Evolutionary conservation across 2,797 vertebrate genomes (phyloP).

Genomic region (Lateolabrax maculatus): DNA sequence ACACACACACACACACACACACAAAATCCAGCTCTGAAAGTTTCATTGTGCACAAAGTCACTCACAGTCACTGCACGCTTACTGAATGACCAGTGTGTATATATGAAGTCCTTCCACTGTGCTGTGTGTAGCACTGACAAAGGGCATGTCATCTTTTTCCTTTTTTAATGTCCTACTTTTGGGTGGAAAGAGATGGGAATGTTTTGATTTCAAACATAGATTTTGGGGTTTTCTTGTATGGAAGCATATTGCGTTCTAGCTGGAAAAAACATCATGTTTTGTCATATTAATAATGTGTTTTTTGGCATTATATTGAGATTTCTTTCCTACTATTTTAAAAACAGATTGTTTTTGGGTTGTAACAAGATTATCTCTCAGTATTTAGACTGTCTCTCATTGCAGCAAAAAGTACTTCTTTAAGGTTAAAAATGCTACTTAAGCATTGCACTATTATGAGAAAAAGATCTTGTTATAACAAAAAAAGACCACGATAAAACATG

Average conservation of each 20-base stretch:
- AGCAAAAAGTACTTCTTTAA: not conserved
- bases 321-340: conserved; percentile 24
- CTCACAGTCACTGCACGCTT: conserved; percentile 79
- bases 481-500: conserved; percentile 22
- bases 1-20: conserved; percentile 29
- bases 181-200: conserved; percentile 64
- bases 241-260: conserved; percentile 80
- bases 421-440: conserved; percentile 2
- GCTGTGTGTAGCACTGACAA: conserved; percentile 71
- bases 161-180: conserved; percentile 63
- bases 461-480: conserved; percentile 52
- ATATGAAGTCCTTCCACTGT: conserved; percentile 66
- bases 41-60: conserved; percentile 74
- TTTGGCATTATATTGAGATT: not conserved
- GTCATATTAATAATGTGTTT: not conserved
- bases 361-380: conserved; percentile 52
- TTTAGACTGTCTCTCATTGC: conserved; percentile 8
- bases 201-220: conserved; percentile 72
- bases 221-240: conserved; percentile 61
- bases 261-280: conserved; percentile 38
- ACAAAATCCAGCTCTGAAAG: conserved; percentile 31
- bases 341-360: conserved; percentile 36
- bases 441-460: not conserved
- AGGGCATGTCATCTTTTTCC: conserved; percentile 78
- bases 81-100: conserved; percentile 76